Base-by-base conservation (phyloP, 2,888 invertebrate genomes). In the Ischnura elegans region DNA sequence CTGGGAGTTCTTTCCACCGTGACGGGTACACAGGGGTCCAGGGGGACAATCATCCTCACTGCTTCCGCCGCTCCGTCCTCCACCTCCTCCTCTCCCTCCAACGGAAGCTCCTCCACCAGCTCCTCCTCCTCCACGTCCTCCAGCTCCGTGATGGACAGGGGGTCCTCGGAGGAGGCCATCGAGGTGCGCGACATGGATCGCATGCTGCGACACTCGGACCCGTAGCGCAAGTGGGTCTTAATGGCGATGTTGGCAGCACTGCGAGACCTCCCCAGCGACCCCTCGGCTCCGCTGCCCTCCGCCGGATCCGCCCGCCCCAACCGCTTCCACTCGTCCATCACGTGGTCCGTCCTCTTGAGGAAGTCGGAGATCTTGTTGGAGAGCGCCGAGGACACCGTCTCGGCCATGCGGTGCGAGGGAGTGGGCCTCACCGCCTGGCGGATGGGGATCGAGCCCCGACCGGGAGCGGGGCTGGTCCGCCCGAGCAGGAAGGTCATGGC, bases 161-260 rank as follows among this genome's bases (percentile, higher is more conserved):
- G n/a, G 66, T 90, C 93, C 45, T 93, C 93, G 21, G 93, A 66
- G 19, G 93, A 76, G 6, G 43, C 29, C 84, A 93, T 87, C 46
- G 93, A 93, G 42, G 51, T 90, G 46, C 87, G 87, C 76, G 93
- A 94, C 87, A 66, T 94, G 45, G 87, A 66, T 46, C 87, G 19
- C 87, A 21, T 47, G 29, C 76, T 61, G 76, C 93, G 42, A 46
- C 55, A 46, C 93, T 93, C 87, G n/a, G 55, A 93, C 25, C 85
- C 90, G 90, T 90, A 90, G 55, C 61, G 61, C 95, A 98, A 98
- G 96, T 98, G 98, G 0, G 98, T 98, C 95, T 98, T 98, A 93
- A 98, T 98, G 97, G 98, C 97, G 94, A 98, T 98, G 95, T 98
- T 98, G 46, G 98, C 98, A 0, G 98, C 97, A 94, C 98, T 98